Evolutionary conservation across 2,797 vertebrate genomes (phyloP).

Genomic region (Danio jaintianensis): DNA sequence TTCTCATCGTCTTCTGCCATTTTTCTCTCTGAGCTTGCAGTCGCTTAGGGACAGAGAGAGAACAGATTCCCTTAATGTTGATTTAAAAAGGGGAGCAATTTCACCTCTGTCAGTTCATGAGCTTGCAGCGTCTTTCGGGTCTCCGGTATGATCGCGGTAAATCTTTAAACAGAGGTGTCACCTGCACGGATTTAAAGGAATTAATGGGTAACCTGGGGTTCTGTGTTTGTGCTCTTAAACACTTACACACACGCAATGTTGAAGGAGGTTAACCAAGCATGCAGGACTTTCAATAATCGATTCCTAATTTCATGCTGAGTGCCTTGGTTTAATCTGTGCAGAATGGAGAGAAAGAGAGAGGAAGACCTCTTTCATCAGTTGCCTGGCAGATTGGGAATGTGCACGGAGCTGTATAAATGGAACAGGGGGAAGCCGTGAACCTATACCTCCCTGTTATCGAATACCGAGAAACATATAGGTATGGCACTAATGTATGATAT

Average conservation of each 20-base stretch:
- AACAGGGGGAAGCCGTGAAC: constrained; percentile 37
- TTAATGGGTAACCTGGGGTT: constrained; percentile 68
- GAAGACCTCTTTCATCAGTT: constrained; percentile 45
- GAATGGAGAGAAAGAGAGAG: constrained; percentile 58
- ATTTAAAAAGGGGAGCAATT: constrained; percentile 43
- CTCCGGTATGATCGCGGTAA: constrained; percentile 67
- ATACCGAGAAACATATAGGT: constrained; percentile 6
- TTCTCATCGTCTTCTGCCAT: background rate
- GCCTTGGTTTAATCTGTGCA: constrained; percentile 76
- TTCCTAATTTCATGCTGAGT: constrained; percentile 86
- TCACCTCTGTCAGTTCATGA: constrained; percentile 52
- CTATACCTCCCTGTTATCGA: constrained; percentile 34
- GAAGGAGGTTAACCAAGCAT: constrained; percentile 79
- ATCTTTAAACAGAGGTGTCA: constrained; percentile 79
- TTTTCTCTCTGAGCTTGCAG: constrained; percentile 12
- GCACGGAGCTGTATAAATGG: constrained; percentile 29
- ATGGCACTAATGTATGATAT: constrained; percentile 3
- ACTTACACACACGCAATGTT: constrained; percentile 52
- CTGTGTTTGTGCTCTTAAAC: constrained; percentile 50
- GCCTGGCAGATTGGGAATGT: constrained; percentile 24
- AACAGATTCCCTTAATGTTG: constrained; percentile 34
- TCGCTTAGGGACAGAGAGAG: constrained; percentile 9
- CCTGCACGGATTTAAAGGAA: constrained; percentile 71
- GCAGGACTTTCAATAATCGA: constrained; percentile 80
- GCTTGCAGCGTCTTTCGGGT: constrained; percentile 24